These are phyloP conservation scores for Hirtodrosophila alboralis DNA, from an alignment of 2,888 invertebrate species.

Conservation along the genomic window DNA sequence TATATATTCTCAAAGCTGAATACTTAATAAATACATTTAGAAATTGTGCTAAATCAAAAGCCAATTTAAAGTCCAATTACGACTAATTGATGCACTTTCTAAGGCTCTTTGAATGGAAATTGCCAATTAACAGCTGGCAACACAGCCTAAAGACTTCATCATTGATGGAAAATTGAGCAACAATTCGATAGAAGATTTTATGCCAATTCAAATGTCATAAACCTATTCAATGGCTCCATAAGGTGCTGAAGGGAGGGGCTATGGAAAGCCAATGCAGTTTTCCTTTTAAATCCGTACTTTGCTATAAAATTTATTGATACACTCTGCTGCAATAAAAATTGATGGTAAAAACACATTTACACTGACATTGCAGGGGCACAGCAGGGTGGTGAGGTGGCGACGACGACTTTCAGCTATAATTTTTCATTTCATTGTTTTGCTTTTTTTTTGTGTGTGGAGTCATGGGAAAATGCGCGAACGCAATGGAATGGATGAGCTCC, in stretches of 20 bases:
- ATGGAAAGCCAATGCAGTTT: slow-evolving; percentile 50
- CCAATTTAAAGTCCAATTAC: slow-evolving; percentile 11
- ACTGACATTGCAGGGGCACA: slow-evolving; percentile 27
- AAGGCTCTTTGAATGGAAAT: slow-evolving; percentile 10
- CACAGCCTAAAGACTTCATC: slow-evolving; percentile 8
- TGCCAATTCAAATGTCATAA: slow-evolving; percentile 48
- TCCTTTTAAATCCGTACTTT: slow-evolving; percentile 59
- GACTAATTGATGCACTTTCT: slow-evolving; percentile 17
- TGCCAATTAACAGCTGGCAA: slow-evolving; percentile 17
- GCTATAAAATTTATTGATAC: slow-evolving; percentile 77
- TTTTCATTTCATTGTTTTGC: slow-evolving; percentile 78
- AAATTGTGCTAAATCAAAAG: background rate
- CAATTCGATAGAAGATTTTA: slow-evolving; percentile 43
- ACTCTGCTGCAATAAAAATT: slow-evolving; percentile 76
- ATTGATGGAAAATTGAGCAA: slow-evolving; percentile 37
- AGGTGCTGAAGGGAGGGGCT: slow-evolving; percentile 24
- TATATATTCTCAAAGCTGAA: too few relatives aligned
- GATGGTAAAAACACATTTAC: slow-evolving; percentile 75
- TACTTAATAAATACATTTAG: too few relatives aligned
- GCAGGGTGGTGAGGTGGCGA: background rate
- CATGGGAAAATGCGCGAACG: slow-evolving; percentile 56
- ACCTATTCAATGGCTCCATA: slow-evolving; percentile 53
- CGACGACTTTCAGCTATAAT: slow-evolving; percentile 59
- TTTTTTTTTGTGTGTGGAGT: slow-evolving; percentile 23
- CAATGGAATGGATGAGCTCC: slow-evolving; percentile 59